phyloP scores from a whole-genome alignment of 2,113 vertebrate genomes.

The Hypomesus transpacificus region DNA sequence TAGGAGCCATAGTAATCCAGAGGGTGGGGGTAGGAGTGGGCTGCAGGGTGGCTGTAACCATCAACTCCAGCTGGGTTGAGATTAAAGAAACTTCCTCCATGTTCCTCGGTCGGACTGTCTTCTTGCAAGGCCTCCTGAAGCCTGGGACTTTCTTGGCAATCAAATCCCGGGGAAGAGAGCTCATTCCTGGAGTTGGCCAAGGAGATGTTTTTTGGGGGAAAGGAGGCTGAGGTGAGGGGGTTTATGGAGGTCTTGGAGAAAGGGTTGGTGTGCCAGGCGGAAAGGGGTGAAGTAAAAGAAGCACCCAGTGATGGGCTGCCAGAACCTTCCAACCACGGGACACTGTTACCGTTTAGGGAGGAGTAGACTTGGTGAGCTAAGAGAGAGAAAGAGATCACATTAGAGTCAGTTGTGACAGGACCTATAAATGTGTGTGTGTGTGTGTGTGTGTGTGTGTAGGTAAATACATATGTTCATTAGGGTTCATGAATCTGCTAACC shows the following conservation, averaged over 20 bases:
- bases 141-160: conserved; percentile 26
- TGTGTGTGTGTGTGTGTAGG: no score
- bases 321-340: conserved; percentile 64
- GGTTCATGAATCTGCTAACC: conserved; percentile 47
- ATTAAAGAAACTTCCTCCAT: conserved; percentile 48
- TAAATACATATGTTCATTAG: no score
- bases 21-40: conserved; percentile 25
- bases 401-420: neutral
- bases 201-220: conserved; percentile 31
- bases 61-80: conserved; percentile 46
- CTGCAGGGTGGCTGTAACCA: conserved; percentile 20
- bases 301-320: conserved; percentile 36
- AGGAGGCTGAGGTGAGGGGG: conserved; percentile 36
- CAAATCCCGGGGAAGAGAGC: conserved; percentile 7
- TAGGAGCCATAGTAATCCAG: conserved; percentile 34
- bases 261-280: conserved; percentile 47
- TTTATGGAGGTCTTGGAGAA: conserved; percentile 52
- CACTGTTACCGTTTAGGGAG: conserved; percentile 57
- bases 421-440: neutral
- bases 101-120: conserved; percentile 64
- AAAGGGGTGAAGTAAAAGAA: conserved; percentile 33
- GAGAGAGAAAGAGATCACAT: conserved; percentile 8
- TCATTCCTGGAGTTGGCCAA: conserved; percentile 14
- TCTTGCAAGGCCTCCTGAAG: conserved; percentile 50
- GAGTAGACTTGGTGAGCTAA: conserved; percentile 69